These are phyloP conservation scores for Oligia strigilis DNA, from an alignment of 2,888 invertebrate genomes.

Conservation along the genomic window DNA sequence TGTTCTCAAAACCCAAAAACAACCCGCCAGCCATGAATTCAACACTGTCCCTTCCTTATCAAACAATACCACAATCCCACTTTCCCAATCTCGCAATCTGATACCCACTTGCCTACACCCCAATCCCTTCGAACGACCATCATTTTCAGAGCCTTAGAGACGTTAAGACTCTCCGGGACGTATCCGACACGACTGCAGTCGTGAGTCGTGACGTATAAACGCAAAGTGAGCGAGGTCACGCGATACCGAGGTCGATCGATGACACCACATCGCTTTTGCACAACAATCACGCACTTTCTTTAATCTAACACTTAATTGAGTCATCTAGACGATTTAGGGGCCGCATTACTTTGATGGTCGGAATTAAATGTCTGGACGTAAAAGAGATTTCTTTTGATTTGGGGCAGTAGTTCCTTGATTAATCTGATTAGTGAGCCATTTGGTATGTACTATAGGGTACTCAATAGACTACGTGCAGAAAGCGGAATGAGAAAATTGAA, in stretches of 20 bases:
- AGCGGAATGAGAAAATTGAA: conserved; percentile 13
- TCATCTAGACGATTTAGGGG: conserved; percentile 55
- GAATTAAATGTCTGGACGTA: conserved; percentile 49
- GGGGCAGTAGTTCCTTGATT: conserved; percentile 26
- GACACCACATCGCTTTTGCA: conserved; percentile 60
- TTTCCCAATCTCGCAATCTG: conserved; percentile 55
- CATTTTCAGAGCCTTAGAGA: conserved; percentile 30
- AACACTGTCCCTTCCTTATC: conserved; percentile 46
- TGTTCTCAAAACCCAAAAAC: conserved; percentile 16
- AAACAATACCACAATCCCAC: conserved; percentile 39
- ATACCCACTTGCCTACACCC: conserved; percentile 37
- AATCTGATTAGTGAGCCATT: conserved; percentile 28
- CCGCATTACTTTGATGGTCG: conserved; percentile 45
- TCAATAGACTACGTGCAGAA: conserved; percentile 18
- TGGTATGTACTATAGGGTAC: conserved; percentile 2
- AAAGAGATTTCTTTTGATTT: conserved; percentile 50
- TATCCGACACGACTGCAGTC: conserved; percentile 23
- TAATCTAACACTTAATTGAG: conserved; percentile 64
- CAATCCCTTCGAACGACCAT: conserved; percentile 22
- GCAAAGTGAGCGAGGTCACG: conserved; percentile 56
- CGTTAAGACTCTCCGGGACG: conserved; percentile 32
- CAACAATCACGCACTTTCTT: conserved; percentile 68
- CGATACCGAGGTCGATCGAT: conserved; percentile 67
- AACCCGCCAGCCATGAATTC: conserved; percentile 14
- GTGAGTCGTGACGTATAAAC: conserved; percentile 38